Conservation (phyloP, 2,888 invertebrate genomes). For the Harmothoe impar region DNA sequence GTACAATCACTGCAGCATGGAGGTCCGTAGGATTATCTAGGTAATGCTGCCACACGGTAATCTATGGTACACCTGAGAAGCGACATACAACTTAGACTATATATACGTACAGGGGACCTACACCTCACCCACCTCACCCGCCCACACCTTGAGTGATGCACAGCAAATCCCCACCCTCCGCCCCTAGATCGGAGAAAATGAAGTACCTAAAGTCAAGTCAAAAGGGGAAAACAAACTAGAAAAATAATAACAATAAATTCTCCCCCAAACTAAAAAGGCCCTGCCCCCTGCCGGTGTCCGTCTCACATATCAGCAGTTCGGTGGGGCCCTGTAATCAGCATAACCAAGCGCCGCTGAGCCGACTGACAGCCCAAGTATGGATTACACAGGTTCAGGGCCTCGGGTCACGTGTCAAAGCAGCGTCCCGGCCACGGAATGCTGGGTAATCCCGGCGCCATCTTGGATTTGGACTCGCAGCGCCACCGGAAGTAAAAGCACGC, state of each 20-base stretch:
- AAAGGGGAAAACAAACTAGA: neutral
- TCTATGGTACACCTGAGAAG: too few relatives aligned
- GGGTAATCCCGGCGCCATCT: conserved; percentile 48
- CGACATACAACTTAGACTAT: too few relatives aligned
- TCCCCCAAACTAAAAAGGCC: too few relatives aligned
- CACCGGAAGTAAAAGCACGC: conserved; percentile 26
- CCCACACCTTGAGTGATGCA: neutral
- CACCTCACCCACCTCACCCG: neutral
- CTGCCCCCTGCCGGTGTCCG: neutral
- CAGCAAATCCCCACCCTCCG: neutral
- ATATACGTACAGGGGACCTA: too few relatives aligned
- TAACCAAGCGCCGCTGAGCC: conserved; percentile 4
- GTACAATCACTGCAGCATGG: too few relatives aligned
- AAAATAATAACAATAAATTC: neutral
- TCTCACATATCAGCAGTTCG: neutral
- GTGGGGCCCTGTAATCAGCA: conserved; percentile 29
- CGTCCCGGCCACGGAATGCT: neutral
- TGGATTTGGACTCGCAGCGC: neutral
- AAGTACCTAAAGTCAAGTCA: neutral
- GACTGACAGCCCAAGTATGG: conserved; percentile 26
- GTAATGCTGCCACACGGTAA: too few relatives aligned
- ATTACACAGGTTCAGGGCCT: conserved; percentile 39
- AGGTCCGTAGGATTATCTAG: too few relatives aligned
- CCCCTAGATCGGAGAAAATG: neutral
- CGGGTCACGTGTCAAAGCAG: conserved; percentile 22